Conservation (phyloP, 2,113 vertebrate genomes). For the Zosterops pallidus region DNA sequence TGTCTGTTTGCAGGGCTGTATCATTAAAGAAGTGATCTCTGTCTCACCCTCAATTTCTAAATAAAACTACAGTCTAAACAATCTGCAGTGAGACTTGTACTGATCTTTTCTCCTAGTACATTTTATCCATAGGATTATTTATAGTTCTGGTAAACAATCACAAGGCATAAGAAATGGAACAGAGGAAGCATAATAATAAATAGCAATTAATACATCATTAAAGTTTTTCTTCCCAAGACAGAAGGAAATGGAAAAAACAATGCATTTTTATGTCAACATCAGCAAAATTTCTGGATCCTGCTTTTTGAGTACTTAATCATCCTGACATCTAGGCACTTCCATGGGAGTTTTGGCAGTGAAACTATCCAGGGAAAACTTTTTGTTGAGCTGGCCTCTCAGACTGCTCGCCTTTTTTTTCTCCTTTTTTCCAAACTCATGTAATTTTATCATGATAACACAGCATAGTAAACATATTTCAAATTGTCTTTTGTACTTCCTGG, state of each 20-base stretch:
- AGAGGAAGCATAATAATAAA: conserved; percentile 31
- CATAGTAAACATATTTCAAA: not conserved
- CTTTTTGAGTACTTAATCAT: conserved; percentile 33
- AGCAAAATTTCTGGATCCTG: conserved; percentile 52
- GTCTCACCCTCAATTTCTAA: not conserved
- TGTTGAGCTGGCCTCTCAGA: not conserved
- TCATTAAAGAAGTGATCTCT: not conserved
- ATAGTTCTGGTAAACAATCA: not conserved
- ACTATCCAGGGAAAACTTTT: not conserved
- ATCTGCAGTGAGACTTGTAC: not conserved
- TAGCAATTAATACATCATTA: conserved; percentile 64
- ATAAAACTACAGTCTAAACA: not conserved
- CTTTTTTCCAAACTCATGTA: not conserved
- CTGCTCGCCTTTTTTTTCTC: not conserved
- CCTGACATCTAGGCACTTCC: conserved; percentile 12
- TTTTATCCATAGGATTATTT: not conserved
- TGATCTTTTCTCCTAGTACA: not conserved
- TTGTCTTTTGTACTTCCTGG: not conserved
- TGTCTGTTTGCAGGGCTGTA: not conserved
- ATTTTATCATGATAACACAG: not conserved
- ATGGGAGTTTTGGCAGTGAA: not conserved
- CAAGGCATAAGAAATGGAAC: not conserved
- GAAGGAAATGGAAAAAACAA: conserved; percentile 26
- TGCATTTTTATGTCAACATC: conserved; percentile 58
- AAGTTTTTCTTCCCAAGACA: conserved; percentile 25